phyloP scores from a whole-genome alignment of 2,797 vertebrate species.

The Botia almorhae region DNA sequence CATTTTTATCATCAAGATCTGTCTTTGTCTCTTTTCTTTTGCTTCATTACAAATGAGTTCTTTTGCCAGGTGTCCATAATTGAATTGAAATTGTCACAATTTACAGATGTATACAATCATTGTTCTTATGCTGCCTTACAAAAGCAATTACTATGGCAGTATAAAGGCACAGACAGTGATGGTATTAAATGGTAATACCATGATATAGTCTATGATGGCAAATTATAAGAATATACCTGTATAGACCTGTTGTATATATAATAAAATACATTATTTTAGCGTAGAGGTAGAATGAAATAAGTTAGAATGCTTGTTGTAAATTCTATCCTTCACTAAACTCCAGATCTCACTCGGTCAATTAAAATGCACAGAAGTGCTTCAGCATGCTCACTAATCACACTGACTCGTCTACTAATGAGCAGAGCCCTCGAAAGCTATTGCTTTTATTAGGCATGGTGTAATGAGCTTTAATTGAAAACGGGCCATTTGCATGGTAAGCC shows the following conservation, averaged over 20 bases:
- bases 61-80: constrained; percentile 46
- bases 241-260: no score
- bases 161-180: not conserved
- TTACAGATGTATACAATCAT: constrained; percentile 23
- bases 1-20: constrained; percentile 48
- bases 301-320: not conserved
- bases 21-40: constrained; percentile 1
- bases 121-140: not conserved
- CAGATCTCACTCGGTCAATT: constrained; percentile 60
- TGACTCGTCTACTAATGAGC: constrained; percentile 66
- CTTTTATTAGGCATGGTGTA: constrained; percentile 75
- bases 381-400: constrained; percentile 65
- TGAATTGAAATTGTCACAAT: constrained; percentile 6
- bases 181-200: not conserved
- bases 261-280: no score
- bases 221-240: no score
- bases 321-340: not conserved
- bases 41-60: constrained; percentile 9
- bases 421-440: constrained; percentile 68
- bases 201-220: no score
- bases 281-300: not conserved
- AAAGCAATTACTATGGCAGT: not conserved
- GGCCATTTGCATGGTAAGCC: constrained; percentile 69
- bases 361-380: constrained; percentile 62
- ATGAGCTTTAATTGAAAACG: constrained; percentile 76